Conservation (phyloP, 1,140 invertebrate species). For the Ganaspis sp. region DNA sequence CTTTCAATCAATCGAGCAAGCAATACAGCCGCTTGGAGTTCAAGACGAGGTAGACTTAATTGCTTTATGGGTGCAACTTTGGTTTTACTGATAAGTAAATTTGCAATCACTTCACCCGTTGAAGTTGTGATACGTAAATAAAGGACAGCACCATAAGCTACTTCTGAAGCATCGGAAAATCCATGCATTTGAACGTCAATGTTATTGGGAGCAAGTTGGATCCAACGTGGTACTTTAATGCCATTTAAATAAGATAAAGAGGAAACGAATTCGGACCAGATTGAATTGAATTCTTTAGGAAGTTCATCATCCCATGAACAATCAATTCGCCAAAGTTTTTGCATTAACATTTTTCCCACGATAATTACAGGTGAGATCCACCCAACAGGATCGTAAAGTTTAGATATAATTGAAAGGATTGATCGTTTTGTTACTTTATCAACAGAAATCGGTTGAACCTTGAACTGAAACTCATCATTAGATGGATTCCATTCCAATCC, state of each 20-base stretch:
- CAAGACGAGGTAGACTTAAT: slow-evolving; percentile 50
- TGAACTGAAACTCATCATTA: background rate
- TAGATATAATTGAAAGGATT: background rate
- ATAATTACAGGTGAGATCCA: slow-evolving; percentile 16
- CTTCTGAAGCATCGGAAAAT: slow-evolving; percentile 44
- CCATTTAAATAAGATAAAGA: background rate
- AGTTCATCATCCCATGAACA: slow-evolving; percentile 3
- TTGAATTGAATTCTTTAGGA: background rate
- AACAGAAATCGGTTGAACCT: background rate
- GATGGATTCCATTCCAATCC: background rate
- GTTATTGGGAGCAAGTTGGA: slow-evolving; percentile 9
- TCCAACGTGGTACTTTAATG: slow-evolving; percentile 41
- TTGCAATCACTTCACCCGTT: background rate
- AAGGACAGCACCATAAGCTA: slow-evolving; percentile 42
- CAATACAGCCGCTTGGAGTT: slow-evolving; percentile 47
- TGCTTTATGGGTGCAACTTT: slow-evolving; percentile 60
- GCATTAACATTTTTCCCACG: slow-evolving; percentile 22
- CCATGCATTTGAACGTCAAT: slow-evolving; percentile 36
- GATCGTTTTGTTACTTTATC: slow-evolving; percentile 1
- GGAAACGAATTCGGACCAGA: background rate
- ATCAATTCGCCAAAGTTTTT: background rate
- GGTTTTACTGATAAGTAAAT: slow-evolving; percentile 40
- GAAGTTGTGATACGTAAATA: slow-evolving; percentile 34
- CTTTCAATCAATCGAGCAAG: slow-evolving; percentile 34
- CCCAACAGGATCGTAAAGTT: slow-evolving; percentile 18